Evolutionary conservation across 2,888 invertebrate genomes (phyloP).

Genomic region (Dicranocentrus wangi): DNA sequence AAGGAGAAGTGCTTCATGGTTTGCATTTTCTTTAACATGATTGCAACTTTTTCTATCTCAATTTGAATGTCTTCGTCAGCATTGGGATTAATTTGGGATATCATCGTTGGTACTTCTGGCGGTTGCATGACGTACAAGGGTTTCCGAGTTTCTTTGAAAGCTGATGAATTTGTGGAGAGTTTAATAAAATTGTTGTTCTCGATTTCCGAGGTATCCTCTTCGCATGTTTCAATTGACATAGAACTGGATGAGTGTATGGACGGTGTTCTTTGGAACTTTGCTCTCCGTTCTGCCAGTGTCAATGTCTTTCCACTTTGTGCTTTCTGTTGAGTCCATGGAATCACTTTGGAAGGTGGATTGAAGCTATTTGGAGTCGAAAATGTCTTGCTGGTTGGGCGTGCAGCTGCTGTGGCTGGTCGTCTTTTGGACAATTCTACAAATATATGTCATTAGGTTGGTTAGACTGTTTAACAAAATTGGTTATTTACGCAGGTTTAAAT

Average conservation of each 20-base stretch:
- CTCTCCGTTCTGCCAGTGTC: slow-evolving; percentile 64
- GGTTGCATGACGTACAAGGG: slow-evolving; percentile 67
- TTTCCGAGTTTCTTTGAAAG: slow-evolving; percentile 46
- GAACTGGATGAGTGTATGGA: slow-evolving; percentile 64
- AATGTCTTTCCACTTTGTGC: slow-evolving; percentile 45
- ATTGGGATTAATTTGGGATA: slow-evolving; percentile 67
- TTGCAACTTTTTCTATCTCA: slow-evolving; percentile 69
- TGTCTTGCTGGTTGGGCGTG: background rate
- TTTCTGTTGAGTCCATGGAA: slow-evolving; percentile 66
- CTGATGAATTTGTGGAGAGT: slow-evolving; percentile 22
- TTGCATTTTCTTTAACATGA: slow-evolving; percentile 65
- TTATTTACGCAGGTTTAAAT: too few species aligned
- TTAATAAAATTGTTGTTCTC: slow-evolving; percentile 16
- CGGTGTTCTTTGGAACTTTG: slow-evolving; percentile 66
- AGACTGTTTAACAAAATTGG: too few species aligned
- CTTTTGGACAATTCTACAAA: slow-evolving; percentile 20
- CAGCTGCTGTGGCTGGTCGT: slow-evolving; percentile 57
- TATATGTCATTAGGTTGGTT: too few species aligned
- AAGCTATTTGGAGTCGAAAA: slow-evolving; percentile 40
- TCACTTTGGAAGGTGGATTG: slow-evolving; percentile 56
- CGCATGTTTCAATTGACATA: slow-evolving; percentile 41
- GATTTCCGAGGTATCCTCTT: slow-evolving; percentile 52
- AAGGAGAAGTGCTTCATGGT: slow-evolving; percentile 49
- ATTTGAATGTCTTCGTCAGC: slow-evolving; percentile 64
- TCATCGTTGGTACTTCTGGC: slow-evolving; percentile 70